Evolutionary conservation across 2,888 invertebrate species (phyloP).

Genomic region (Cryptosula pallasiana): DNA sequence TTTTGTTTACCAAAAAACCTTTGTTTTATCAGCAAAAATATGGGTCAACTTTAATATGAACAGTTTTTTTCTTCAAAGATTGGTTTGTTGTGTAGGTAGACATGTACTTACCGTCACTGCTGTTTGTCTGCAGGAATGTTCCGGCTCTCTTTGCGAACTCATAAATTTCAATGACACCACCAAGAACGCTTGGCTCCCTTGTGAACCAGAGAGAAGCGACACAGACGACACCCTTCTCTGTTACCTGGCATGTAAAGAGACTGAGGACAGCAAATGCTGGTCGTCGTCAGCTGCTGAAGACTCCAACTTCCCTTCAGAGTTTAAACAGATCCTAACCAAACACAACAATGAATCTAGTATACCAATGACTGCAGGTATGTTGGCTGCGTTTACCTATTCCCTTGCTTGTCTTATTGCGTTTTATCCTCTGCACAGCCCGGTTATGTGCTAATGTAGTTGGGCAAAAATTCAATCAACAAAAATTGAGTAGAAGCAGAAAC

Average conservation of each 20-base stretch:
- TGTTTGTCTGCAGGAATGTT: conserved; percentile 63
- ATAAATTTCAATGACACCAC: conserved; percentile 62
- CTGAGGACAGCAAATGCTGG: background rate
- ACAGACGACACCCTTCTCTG: background rate
- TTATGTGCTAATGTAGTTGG: too few species aligned
- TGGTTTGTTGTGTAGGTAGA: background rate
- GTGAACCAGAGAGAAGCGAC: background rate
- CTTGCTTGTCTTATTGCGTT: too few species aligned
- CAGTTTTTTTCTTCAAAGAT: background rate
- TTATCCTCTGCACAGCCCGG: too few species aligned
- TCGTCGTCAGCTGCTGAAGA: background rate
- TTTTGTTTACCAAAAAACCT: too few species aligned
- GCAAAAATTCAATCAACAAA: too few species aligned
- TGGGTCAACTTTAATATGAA: background rate
- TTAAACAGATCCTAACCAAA: conserved; percentile 31
- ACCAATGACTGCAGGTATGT: conserved; percentile 35
- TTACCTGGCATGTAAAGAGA: background rate
- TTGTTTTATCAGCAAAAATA: too few species aligned
- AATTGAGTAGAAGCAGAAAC: too few species aligned
- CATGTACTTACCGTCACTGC: background rate
- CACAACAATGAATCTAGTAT: conserved; percentile 30
- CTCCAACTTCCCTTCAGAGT: conserved; percentile 23
- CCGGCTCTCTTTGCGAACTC: conserved; percentile 88
- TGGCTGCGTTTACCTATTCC: too few species aligned
- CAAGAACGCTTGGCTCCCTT: background rate